phyloP scores from a whole-genome alignment of 2,888 invertebrate species.

The Volucella inanis region DNA sequence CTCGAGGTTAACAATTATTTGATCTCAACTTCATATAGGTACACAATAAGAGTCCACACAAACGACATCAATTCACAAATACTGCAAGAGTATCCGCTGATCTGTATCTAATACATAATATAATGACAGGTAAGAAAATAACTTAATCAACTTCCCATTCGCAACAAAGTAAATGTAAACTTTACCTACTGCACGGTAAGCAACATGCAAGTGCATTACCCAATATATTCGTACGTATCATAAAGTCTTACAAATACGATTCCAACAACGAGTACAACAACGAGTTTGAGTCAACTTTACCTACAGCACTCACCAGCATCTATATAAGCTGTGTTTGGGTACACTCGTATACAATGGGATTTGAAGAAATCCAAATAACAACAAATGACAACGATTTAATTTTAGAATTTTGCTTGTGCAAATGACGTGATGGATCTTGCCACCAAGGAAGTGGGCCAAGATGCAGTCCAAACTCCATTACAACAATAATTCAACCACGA shows the following conservation, averaged over 20 bases:
- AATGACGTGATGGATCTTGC: constrained; percentile 33
- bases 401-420: constrained; percentile 38
- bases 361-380: constrained; percentile 23
- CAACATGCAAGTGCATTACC: constrained; percentile 35
- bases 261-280: neutral
- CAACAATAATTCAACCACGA: constrained; percentile 46
- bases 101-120: neutral
- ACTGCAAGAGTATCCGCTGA: too few species aligned
- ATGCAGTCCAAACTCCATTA: constrained; percentile 50
- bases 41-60: too few species aligned
- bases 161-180: constrained; percentile 16
- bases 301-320: constrained; percentile 8
- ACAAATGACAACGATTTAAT: constrained; percentile 57
- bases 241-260: neutral
- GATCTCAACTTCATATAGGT: too few species aligned
- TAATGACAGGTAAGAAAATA: neutral
- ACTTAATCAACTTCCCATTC: neutral
- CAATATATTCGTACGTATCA: neutral
- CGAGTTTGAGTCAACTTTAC: neutral
- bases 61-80: too few species aligned
- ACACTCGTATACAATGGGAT: neutral
- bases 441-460: constrained; percentile 71
- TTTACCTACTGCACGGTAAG: constrained; percentile 31
- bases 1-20: too few species aligned
- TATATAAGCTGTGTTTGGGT: neutral